Conservation (phyloP, 2,888 invertebrate genomes). For the Sesia bembeciformis region DNA sequence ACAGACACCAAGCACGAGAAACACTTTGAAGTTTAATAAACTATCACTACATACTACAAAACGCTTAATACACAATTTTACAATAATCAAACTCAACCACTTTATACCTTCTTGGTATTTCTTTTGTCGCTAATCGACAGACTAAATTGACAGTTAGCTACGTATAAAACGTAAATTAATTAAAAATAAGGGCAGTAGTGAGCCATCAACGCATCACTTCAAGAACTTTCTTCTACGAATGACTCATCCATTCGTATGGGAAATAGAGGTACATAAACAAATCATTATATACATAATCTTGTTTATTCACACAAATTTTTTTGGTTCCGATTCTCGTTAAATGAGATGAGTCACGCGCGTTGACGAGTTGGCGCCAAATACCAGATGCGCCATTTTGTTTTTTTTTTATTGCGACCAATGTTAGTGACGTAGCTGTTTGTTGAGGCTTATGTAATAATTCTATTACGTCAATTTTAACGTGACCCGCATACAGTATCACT, state of each 20-base stretch:
- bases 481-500: too few relatives aligned
- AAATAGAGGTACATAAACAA: not conserved
- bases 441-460: not conserved
- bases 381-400: conserved; percentile 15
- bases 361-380: conserved; percentile 13
- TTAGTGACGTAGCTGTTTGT: conserved; percentile 7
- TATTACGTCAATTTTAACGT: not conserved
- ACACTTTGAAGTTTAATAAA: too few relatives aligned
- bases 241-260: not conserved
- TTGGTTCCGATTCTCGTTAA: conserved; percentile 15
- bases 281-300: conserved; percentile 4
- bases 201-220: not conserved
- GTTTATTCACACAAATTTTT: conserved; percentile 16
- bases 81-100: too few relatives aligned
- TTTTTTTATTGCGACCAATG: conserved; percentile 9
- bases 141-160: too few relatives aligned
- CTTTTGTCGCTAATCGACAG: too few relatives aligned
- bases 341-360: conserved; percentile 12
- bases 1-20: too few relatives aligned
- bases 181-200: too few relatives aligned
- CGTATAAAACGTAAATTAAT: too few relatives aligned
- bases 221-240: not conserved
- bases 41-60: too few relatives aligned
- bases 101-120: too few relatives aligned
- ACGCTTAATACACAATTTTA: too few relatives aligned